These are phyloP conservation scores for Podilymbus podiceps DNA, from an alignment of 2,113 vertebrate species.

Conservation along the genomic window DNA sequence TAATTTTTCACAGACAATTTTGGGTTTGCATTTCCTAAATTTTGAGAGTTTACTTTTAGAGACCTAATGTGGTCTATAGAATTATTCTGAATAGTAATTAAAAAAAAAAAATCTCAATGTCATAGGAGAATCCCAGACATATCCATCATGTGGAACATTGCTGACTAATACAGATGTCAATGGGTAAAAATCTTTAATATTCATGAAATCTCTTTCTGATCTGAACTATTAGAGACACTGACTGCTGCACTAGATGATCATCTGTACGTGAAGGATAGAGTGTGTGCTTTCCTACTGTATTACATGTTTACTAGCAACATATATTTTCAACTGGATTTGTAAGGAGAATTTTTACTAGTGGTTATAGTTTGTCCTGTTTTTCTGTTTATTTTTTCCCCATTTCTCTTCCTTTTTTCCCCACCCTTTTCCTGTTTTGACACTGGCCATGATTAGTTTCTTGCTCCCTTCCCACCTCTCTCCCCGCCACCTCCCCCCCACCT, in stretches of 20 bases:
- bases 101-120: background rate
- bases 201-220: background rate
- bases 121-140: background rate
- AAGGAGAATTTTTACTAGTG: background rate
- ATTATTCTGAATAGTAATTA: background rate
- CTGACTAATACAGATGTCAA: background rate
- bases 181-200: conserved; percentile 9
- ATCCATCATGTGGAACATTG: background rate
- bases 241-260: background rate
- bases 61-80: background rate
- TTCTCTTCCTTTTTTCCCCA: background rate
- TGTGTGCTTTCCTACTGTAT: background rate
- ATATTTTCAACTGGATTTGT: background rate
- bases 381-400: background rate
- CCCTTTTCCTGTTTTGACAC: background rate
- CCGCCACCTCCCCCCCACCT: too few species aligned
- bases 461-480: background rate
- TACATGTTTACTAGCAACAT: background rate
- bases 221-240: background rate
- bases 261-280: background rate
- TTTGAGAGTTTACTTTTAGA: background rate
- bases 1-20: background rate
- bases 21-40: background rate
- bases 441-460: background rate
- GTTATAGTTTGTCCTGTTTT: background rate